These are phyloP conservation scores for Murina feae DNA, from an alignment of 2,113 vertebrate species.

Conservation along the genomic window DNA sequence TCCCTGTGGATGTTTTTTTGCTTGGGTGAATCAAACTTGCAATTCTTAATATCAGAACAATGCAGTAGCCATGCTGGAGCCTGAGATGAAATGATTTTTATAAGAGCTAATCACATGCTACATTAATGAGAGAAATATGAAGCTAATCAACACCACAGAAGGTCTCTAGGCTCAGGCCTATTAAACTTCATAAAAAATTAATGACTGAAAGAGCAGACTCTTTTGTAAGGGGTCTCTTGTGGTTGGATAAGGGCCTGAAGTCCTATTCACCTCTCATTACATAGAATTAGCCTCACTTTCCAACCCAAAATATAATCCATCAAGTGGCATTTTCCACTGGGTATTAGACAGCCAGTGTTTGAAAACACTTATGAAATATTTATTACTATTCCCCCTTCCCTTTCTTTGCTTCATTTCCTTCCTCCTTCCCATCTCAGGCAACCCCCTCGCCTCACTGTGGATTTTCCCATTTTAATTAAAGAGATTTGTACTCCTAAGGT, in stretches of 20 bases:
- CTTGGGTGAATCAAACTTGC: constrained; percentile 59
- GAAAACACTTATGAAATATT: constrained; percentile 55
- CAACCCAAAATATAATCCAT: constrained; percentile 73
- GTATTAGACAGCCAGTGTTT: constrained; percentile 49
- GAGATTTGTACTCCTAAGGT: constrained; percentile 47
- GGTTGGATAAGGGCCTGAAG: constrained; percentile 78
- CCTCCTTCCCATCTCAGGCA: not conserved
- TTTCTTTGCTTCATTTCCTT: not conserved
- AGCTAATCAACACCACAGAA: constrained; percentile 88
- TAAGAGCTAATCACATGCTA: constrained; percentile 89
- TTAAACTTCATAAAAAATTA: constrained; percentile 94
- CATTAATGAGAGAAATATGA: constrained; percentile 90
- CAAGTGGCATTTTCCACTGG: constrained; percentile 67
- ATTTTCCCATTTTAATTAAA: constrained; percentile 71
- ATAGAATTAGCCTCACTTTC: constrained; percentile 77
- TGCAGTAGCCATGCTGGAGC: constrained; percentile 61
- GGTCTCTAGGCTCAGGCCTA: constrained; percentile 89
- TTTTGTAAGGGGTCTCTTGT: constrained; percentile 88
- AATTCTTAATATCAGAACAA: constrained; percentile 75
- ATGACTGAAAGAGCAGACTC: constrained; percentile 88
- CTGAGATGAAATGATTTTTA: constrained; percentile 80
- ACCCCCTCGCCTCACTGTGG: not conserved
- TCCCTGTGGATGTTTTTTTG: constrained; percentile 35
- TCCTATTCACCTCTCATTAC: constrained; percentile 80
- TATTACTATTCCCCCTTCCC: constrained; percentile 39